phyloP scores from a whole-genome alignment of 2,888 invertebrate species.

The Agrochola litura region DNA sequence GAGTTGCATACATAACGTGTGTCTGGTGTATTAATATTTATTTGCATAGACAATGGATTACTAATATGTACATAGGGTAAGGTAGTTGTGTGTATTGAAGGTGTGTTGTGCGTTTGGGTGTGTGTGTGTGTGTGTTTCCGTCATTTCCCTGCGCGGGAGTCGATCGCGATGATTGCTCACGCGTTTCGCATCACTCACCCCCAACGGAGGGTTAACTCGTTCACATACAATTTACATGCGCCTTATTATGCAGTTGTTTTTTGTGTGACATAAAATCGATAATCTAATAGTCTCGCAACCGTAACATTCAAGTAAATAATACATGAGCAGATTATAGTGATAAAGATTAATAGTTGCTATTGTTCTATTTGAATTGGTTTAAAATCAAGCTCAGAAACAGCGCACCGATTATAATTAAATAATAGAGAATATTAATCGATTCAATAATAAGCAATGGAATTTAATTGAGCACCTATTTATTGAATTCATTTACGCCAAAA shows the following conservation, averaged over 20 bases:
- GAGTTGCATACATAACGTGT: constrained; percentile 77
- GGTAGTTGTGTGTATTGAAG: constrained; percentile 56
- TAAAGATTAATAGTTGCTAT: constrained; percentile 51
- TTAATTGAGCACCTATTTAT: constrained; percentile 13
- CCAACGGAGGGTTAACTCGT: constrained; percentile 84
- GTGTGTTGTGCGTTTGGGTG: constrained; percentile 60
- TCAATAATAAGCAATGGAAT: constrained; percentile 8
- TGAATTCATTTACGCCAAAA: constrained; percentile 25
- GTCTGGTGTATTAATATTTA: constrained; percentile 81
- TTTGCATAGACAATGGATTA: constrained; percentile 88
- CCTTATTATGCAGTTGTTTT: constrained; percentile 80
- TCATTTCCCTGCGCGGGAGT: constrained; percentile 87
- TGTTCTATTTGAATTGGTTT: constrained; percentile 51
- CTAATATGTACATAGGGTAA: constrained; percentile 65
- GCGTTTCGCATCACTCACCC: constrained; percentile 90
- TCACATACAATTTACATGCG: constrained; percentile 88
- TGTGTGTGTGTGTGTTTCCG: constrained; percentile 84
- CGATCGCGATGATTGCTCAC: constrained; percentile 89
- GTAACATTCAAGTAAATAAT: constrained; percentile 57
- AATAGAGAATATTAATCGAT: constrained; percentile 7
- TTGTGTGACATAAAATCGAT: constrained; percentile 82
- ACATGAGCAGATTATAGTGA: constrained; percentile 58
- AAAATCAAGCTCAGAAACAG: constrained; percentile 17
- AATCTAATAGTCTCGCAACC: constrained; percentile 78
- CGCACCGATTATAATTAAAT: constrained; percentile 20